Conservation (phyloP, 2,888 invertebrate species). For the Nephrotoma flavescens region DNA sequence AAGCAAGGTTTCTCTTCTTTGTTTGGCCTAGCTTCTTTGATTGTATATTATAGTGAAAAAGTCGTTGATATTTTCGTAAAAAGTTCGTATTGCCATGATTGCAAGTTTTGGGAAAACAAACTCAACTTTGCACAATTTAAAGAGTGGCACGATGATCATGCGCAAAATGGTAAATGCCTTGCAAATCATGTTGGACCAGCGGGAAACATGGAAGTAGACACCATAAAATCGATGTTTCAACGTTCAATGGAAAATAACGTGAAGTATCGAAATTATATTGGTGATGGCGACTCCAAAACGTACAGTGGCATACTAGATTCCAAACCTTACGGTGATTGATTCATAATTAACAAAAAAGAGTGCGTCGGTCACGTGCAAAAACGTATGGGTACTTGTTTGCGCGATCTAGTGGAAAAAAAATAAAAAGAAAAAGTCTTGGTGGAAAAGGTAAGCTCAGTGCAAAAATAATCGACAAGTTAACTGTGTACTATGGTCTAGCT, state of each 20-base stretch:
- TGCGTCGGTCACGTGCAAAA: neutral
- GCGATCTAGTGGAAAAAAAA: conserved; percentile 6
- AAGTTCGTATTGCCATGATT: conserved; percentile 12
- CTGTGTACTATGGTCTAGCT: conserved; percentile 18
- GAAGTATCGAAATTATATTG: conserved; percentile 12
- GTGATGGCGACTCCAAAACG: conserved; percentile 12
- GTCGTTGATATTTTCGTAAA: conserved; percentile 12
- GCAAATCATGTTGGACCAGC: conserved; percentile 13
- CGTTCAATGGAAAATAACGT: conserved; percentile 10
- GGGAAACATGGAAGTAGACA: conserved; percentile 15
- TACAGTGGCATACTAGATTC: conserved; percentile 12
- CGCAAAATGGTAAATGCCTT: too few relatives aligned
- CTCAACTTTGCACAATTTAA: conserved; percentile 11
- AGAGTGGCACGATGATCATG: conserved; percentile 12
- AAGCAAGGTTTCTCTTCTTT: conserved; percentile 10
- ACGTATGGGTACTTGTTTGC: conserved; percentile 12
- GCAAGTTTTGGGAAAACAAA: too few relatives aligned
- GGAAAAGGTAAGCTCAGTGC: conserved; percentile 11
- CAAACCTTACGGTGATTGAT: conserved; percentile 11
- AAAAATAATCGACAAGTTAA: conserved; percentile 15
- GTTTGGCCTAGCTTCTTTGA: conserved; percentile 12
- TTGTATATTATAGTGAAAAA: conserved; percentile 11
- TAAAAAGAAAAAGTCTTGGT: neutral
- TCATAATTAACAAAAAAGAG: neutral
- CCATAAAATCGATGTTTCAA: conserved; percentile 11